phyloP scores from a whole-genome alignment of 2,888 invertebrate species.

The Blastobasis lacticolella region DNA sequence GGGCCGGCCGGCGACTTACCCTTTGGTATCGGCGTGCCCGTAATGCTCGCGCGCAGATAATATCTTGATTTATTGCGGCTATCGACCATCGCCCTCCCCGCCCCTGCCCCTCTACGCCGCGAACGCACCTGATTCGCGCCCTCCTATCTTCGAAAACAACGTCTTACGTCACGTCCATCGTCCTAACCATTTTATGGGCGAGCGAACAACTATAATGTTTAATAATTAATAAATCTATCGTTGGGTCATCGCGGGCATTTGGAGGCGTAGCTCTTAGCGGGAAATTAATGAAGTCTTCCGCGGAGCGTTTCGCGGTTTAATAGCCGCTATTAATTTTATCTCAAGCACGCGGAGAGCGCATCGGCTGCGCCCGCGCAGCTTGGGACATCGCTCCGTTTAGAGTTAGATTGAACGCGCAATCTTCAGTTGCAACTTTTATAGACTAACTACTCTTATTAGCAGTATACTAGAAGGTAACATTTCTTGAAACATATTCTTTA shows the following conservation, averaged over 20 bases:
- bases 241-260: constrained; percentile 49
- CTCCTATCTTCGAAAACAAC: neutral
- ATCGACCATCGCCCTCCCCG: constrained; percentile 36
- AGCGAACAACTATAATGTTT: constrained; percentile 29
- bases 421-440: too few species aligned
- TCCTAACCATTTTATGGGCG: constrained; percentile 7
- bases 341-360: constrained; percentile 46
- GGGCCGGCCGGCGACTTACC: constrained; percentile 40
- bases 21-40: constrained; percentile 49
- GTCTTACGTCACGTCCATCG: neutral
- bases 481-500: too few species aligned
- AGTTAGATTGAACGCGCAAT: neutral
- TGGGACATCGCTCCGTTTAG: neutral
- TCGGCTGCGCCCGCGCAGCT: constrained; percentile 11
- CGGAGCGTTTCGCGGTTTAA: constrained; percentile 64
- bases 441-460: too few species aligned
- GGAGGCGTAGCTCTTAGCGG: constrained; percentile 56
- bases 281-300: constrained; percentile 71
- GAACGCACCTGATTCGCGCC: constrained; percentile 7
- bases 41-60: constrained; percentile 62
- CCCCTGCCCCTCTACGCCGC: constrained; percentile 4
- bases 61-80: constrained; percentile 68
- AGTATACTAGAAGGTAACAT: too few species aligned
- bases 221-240: constrained; percentile 67
- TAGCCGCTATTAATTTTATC: constrained; percentile 69